Base-by-base conservation (phyloP, 2,888 invertebrate species). In the Bibio marci region DNA sequence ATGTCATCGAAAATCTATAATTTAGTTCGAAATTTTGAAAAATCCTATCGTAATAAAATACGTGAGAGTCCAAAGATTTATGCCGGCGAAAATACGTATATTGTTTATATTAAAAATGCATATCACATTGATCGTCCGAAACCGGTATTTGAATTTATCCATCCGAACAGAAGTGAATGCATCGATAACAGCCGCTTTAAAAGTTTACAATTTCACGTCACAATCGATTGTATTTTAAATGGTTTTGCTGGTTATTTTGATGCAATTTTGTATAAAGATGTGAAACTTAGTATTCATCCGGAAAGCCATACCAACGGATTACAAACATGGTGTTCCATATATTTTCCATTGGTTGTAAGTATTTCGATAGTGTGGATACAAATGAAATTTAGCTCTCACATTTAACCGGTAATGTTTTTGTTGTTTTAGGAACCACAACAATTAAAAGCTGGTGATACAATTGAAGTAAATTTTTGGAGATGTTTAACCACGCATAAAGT, bases 321-420 rank as follows among this genome's bases (percentile, higher is more conserved):
- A 90, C 83, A 91, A 52, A 91, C 91, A 44, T 98, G 98, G 98
- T 98, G 97, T 59, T 94, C 97, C 5, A 85, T 94, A 46, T 83
- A 83, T 50, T 91, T 97, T 55, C 95, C 97, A 8, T 71, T 91
- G 34, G 70, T 71, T 63, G 86, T 83, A 64, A 62, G 61, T 44
- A 22, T 13, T 32, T 15, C 30, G 35, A 28, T n/a, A n/a, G n/a
- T n/a, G 14, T 35, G 35, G 14, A 30, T 33, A n/a, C 37, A 32
- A 33, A 37, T 12, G 18, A 36, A 14, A 18, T 34, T 34, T 4
- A 18, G 22, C 7, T 25, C 10, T 25, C 14, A 5, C 25, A 30
- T 38, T 43, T 35, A 10, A 37, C 13, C 37, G 37, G 33, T 42
- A 19, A 35, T 27, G 37, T 35, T 47, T 46, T 2, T 40, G 61